Base-by-base conservation (phyloP, 37 sponge, comb jelly and placozoan species). In the Cladorhizidae sp. region DNA sequence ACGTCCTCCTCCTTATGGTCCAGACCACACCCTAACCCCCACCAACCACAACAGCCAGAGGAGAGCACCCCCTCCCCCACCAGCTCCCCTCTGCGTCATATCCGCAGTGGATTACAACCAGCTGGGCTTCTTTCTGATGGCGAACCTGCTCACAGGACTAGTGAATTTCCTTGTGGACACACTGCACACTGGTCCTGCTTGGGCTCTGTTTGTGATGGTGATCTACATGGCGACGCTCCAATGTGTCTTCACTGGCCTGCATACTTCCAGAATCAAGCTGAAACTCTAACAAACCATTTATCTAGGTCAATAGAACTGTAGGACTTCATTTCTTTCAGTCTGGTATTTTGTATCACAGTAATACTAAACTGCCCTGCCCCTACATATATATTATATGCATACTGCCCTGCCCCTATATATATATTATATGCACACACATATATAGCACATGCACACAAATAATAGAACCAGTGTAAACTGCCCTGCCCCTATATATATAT, bases 51-150 rank as follows among this genome's bases (percentile, higher is more conserved):
- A 42, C 18, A 36, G 74, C 36, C 43, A 43, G 55, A 25, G 49
- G 35, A 35, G n/a, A 0, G 5, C 9, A 9, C 49, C 49, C 49
- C 31, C 64, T 21, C 11, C 57, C 1, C 3, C 23, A 20, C 35
- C 20, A 0, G 0, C 22, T 12, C 57, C 37, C 11, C 33, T 81
- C 38, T 93, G 93, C 40, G 29, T 94, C 5, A 40, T 93, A 9
- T 86, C 91, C 17, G 93, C 97, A 33, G 87, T 99, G 18, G 85
- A 94, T 65, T 78, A 88, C 69, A 96, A 99, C 77, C 99, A 99
- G 52, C 87, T 99, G 26, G 65, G 51, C 39, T 94, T 87, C 87
- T 99, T 99, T 75, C 72, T 99, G 22, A 20, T 86, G 15, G 99
- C 93, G 22, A 99, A 99, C 68, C 23, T 96, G 1, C 57, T 91